Conservation (phyloP, 2,113 vertebrate species). For the Myiozetetes cayanensis region DNA sequence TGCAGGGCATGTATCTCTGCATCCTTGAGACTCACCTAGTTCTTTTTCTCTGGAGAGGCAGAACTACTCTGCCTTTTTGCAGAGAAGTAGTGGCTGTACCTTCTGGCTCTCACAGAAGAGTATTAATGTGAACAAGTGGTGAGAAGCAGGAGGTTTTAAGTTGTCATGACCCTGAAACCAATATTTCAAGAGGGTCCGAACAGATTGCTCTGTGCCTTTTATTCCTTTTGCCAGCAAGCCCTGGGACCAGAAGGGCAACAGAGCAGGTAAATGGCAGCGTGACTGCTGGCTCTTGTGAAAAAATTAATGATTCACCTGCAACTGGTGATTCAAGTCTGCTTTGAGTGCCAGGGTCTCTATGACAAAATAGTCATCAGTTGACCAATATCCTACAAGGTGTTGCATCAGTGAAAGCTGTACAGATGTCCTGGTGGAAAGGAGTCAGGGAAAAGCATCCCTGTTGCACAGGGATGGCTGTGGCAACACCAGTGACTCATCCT, state of each 20-base stretch:
- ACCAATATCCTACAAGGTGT: background rate
- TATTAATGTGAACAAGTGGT: background rate
- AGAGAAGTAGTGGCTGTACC: background rate
- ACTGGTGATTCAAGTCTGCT: background rate
- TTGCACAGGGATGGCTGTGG: background rate
- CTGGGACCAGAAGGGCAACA: background rate
- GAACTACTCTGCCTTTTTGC: background rate
- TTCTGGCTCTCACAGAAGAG: background rate
- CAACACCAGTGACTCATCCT: background rate
- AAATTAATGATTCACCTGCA: background rate
- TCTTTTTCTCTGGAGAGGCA: background rate
- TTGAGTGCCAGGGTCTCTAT: background rate
- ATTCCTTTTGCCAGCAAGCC: background rate
- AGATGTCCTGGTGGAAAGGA: background rate
- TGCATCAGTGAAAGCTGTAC: background rate
- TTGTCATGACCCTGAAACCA: background rate
- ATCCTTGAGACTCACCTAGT: background rate
- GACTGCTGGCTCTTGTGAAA: background rate
- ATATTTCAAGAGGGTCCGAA: background rate
- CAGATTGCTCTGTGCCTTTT: background rate
- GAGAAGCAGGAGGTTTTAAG: background rate
- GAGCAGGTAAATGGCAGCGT: background rate
- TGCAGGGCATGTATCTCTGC: background rate
- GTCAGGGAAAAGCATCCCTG: background rate
- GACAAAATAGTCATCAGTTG: background rate